Evolutionary conservation across 2,888 invertebrate species (phyloP).

Genomic region (Scotopteryx bipunctaria): DNA sequence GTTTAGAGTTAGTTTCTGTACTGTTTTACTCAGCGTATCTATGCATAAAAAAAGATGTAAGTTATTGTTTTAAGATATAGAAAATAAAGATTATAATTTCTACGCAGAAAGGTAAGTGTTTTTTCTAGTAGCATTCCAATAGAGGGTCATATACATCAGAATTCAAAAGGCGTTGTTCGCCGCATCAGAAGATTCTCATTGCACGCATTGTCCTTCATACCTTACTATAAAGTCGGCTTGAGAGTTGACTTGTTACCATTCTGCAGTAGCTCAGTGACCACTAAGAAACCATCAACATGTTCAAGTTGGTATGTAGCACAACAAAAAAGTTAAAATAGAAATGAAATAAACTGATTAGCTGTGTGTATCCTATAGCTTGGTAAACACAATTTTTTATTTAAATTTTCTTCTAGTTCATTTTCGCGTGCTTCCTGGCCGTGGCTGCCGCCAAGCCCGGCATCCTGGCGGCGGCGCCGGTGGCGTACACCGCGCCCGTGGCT

Average conservation of each 20-base stretch:
- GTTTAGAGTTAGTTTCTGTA: too few species aligned
- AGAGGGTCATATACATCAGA: conserved; percentile 21
- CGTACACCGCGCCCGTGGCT: conserved; percentile 50
- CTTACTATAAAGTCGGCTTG: conserved; percentile 44
- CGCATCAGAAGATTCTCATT: conserved; percentile 44
- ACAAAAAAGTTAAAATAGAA: background rate
- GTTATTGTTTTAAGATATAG: too few species aligned
- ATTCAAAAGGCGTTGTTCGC: conserved; percentile 27
- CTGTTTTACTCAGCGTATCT: too few species aligned
- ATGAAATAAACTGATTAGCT: background rate
- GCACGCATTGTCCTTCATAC: conserved; percentile 26
- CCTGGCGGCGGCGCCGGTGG: conserved; percentile 45
- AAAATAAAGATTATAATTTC: too few species aligned
- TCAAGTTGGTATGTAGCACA: conserved; percentile 65
- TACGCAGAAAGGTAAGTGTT: background rate
- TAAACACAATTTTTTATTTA: too few species aligned
- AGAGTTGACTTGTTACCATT: conserved; percentile 34
- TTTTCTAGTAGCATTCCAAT: conserved; percentile 6
- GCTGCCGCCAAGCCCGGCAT: conserved; percentile 70
- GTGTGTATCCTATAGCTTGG: too few species aligned
- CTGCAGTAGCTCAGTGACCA: conserved; percentile 51
- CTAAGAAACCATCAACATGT: conserved; percentile 64
- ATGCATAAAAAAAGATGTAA: too few species aligned
- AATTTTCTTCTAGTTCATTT: conserved; percentile 55
- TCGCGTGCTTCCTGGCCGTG: conserved; percentile 64